Base-by-base conservation (phyloP, 2,113 vertebrate genomes). In the Prinia subflava region DNA sequence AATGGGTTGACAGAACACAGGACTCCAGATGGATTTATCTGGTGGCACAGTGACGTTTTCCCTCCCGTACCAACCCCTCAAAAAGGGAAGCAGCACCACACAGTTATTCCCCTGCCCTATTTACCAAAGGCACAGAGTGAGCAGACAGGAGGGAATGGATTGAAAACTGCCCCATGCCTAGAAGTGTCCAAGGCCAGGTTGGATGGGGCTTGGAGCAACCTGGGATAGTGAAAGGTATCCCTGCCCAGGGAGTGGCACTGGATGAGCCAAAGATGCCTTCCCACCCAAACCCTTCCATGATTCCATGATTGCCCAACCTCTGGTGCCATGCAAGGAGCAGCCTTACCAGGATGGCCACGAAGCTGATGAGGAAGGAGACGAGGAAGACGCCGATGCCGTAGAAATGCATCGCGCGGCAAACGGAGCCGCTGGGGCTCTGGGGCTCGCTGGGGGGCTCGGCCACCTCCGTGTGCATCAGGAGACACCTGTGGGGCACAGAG, bases 321-420 rank as follows among this genome's bases (percentile, higher is more conserved):
- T 31, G 60, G 64, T 18, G 39, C 59, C 73, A 75, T 7, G 55
- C 82, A 57, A 75, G 67, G 39, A 33, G 7, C 11, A 2, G 2
- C 69, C 98, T 96, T 97, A 99, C 99, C 94, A 97, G 93, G 90
- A 99, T 98, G 87, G 96, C 91, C 13, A 98, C 1, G 5, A 99
- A 97, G 27, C 99, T 98, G 96, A 98, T 10, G 46, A 98, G 52
- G 96, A 99, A 99, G 80, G 97, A 96, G 78, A 92, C 0, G 65
- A 99, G 97, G 98, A 99, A 99, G 97, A 98, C 70, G 9, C 70
- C 60, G 31, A 98, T 79, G 75, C 97, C 69, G 70, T 99, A 99
- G 91, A 93, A 91, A 88, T 97, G 98, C 78, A 99, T 95, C 5
- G 21, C 50, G 0, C 47, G 76, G 92, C 99, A 99, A 78, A 96